Evolutionary conservation across 2,888 invertebrate species (phyloP), one percentile per base, ranked within the genome.

Genomic region (Cloeon dipterum): DNA sequence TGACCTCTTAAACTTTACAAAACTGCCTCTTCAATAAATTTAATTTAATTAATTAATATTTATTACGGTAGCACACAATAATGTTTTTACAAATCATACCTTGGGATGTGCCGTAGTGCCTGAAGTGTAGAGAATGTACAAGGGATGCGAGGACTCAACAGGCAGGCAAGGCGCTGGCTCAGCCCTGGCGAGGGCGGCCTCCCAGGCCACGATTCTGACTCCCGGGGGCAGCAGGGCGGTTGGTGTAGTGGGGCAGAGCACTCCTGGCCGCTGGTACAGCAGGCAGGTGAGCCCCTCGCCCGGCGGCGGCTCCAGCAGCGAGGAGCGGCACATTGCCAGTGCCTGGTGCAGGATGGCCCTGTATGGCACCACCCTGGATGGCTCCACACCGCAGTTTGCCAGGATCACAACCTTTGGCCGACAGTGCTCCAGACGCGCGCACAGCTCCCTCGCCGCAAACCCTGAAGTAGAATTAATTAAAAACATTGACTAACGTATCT

Each of bases 41-140:
- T n/a, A n/a, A n/a, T n/a, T n/a, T n/a, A n/a, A n/a, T n/a, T n/a
- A n/a, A n/a, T n/a, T n/a, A n/a, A n/a, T n/a, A n/a, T n/a, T n/a
- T n/a, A n/a, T n/a, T n/a, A n/a, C n/a, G n/a, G n/a, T n/a, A n/a
- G n/a, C n/a, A n/a, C n/a, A n/a, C n/a, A 40, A 3, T 18, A 17
- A 16, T 39, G 8, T 10, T 5, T 11, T 18, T 11, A 26, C 10
- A 5, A n/a, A n/a, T n/a, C n/a, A 26, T 5, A 8, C 16, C 19
- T 29, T 20, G 20, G 20, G 16, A 35, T 51, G 59, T 65, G 74
- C 74, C 39, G 76, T 76, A n/a, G 76, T 76, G 42, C 85, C 85
- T 3, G 91, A 91, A 1, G 93, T 93, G 52, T 93, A 91, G 4
- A 93, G 62, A 41, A 93, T 75, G 50, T 93, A 93, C 8, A 91